Evolutionary conservation across 1,140 invertebrate species (phyloP).

Genomic region (Myzus persicae): DNA sequence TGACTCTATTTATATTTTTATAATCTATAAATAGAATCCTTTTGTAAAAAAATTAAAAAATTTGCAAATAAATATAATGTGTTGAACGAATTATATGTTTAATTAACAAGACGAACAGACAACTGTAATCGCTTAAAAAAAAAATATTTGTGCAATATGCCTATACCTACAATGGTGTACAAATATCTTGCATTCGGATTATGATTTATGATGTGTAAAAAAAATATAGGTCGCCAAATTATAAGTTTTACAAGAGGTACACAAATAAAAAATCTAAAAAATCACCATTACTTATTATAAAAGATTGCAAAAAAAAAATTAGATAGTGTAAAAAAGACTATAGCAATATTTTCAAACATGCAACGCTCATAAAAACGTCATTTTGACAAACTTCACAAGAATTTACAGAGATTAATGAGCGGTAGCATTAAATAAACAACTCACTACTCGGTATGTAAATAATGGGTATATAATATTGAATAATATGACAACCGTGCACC

Average conservation of each 20-base stretch:
- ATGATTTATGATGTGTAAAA: neutral
- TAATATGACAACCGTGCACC: neutral
- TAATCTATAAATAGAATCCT: neutral
- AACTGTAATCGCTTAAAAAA: neutral
- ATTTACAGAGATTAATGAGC: neutral
- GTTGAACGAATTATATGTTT: neutral
- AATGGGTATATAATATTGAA: neutral
- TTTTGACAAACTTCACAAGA: neutral
- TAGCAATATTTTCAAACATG: neutral
- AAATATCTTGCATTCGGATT: neutral
- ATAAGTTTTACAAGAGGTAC: neutral
- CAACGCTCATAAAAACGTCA: neutral
- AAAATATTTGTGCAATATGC: neutral
- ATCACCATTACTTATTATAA: neutral
- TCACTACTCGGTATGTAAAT: neutral
- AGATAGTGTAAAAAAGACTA: neutral
- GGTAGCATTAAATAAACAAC: neutral
- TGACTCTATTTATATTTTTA: neutral
- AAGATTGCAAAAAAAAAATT: neutral
- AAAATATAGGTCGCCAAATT: neutral
- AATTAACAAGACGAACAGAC: neutral
- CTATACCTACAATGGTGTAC: neutral
- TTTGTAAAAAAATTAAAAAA: neutral
- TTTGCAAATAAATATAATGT: neutral
- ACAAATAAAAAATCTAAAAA: neutral